A percentile compares a stretch with the other conserved stretches of the same genome.
These are phyloP conservation scores for Charadrius vociferus DNA, from an alignment of 2,113 vertebrate species.

Conservation along the genomic window DNA sequence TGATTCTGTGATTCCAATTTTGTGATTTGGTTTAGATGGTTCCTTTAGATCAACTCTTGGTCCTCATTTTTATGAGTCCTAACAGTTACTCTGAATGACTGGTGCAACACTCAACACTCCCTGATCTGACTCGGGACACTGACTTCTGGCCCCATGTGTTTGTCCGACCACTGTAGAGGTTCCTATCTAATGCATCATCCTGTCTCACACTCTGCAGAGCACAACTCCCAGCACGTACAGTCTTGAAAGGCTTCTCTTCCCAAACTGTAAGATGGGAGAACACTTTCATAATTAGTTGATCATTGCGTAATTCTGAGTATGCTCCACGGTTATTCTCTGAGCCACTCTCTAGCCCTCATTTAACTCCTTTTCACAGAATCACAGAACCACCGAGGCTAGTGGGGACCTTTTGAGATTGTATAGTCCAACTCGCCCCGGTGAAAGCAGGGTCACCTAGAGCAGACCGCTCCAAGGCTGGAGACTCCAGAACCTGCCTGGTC, in stretches of 20 bases:
- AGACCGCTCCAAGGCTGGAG: neutral
- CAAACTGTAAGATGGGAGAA: neutral
- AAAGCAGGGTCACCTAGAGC: neutral
- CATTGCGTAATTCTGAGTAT: neutral
- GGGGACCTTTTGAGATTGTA: neutral
- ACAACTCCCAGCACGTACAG: neutral
- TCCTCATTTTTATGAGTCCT: neutral
- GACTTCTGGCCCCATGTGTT: neutral
- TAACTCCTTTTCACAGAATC: neutral
- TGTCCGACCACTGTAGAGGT: accelerated
- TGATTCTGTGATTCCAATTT: too few relatives aligned
- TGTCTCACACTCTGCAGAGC: neutral
- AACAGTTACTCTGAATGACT: neutral
- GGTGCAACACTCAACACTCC: neutral
- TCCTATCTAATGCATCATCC: neutral
- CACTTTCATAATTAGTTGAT: neutral
- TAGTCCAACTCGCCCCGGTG: neutral
- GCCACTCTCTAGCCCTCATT: neutral
- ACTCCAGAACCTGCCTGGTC: neutral
- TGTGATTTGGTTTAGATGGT: neutral
- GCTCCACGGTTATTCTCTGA: neutral
- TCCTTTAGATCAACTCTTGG: neutral
- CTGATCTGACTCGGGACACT: neutral
- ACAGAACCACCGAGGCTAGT: neutral
- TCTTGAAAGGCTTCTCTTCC: neutral